Evolutionary conservation across 1,140 invertebrate genomes (phyloP).

Genomic region (Drusus annulatus): DNA sequence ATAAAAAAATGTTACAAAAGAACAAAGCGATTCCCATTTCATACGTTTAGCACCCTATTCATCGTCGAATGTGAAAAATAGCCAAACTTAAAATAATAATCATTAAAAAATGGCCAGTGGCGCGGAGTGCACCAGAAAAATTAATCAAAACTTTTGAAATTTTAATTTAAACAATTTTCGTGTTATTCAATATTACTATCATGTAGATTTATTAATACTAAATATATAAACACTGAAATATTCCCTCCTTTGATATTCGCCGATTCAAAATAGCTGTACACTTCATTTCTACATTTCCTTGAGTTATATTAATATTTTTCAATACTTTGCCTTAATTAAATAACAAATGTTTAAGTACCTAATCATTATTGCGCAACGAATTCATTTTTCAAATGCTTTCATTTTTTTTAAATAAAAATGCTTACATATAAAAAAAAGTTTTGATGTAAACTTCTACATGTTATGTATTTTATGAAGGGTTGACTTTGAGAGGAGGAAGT

Average conservation of each 20-base stretch:
- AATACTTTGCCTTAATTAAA: conserved; percentile 38
- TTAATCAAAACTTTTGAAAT: conserved; percentile 7
- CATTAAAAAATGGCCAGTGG: conserved; percentile 33
- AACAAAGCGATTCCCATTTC: conserved; percentile 40
- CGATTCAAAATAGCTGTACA: conserved; percentile 48
- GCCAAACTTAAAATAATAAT: conserved; percentile 32
- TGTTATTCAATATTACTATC: conserved; percentile 33
- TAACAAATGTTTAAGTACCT: conserved; percentile 51
- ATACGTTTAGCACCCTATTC: conserved; percentile 42
- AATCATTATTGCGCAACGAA: conserved; percentile 59
- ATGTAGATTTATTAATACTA: conserved; percentile 16
- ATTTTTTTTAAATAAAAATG: conserved; percentile 28
- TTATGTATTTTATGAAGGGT: conserved; percentile 1
- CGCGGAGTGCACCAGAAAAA: conserved; percentile 18
- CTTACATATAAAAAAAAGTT: conserved; percentile 22
- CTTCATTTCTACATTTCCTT: conserved; percentile 33
- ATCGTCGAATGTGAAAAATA: conserved; percentile 35
- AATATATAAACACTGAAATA: conserved; percentile 42
- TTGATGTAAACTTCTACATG: conserved; percentile 12
- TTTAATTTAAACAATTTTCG: conserved; percentile 15
- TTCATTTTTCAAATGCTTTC: conserved; percentile 44
- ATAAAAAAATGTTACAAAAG: conserved; percentile 52
- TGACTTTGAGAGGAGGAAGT: background rate
- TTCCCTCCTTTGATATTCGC: conserved; percentile 23
- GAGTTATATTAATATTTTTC: conserved; percentile 18